phyloP scores from a whole-genome alignment of 2,113 vertebrate genomes.

The Hyperoodon ampullatus region DNA sequence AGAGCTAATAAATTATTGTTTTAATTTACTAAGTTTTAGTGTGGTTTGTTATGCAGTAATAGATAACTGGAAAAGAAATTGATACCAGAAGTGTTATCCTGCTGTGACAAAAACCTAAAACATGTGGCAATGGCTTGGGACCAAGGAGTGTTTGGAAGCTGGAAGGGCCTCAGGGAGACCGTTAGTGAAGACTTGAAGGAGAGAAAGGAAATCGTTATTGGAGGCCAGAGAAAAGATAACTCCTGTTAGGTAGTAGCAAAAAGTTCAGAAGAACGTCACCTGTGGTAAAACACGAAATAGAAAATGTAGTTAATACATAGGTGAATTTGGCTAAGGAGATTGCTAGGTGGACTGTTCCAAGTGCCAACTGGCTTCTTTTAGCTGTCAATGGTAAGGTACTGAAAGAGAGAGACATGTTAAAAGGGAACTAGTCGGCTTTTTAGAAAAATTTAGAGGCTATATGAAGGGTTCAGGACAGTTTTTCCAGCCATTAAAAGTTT shows the following conservation, averaged over 20 bases:
- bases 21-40: not conserved
- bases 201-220: not conserved
- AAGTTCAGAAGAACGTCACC: not conserved
- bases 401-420: not conserved
- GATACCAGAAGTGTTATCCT: not conserved
- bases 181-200: not conserved
- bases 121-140: not conserved
- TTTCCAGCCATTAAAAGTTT: conserved; percentile 21
- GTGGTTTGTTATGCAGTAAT: not conserved
- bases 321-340: not conserved
- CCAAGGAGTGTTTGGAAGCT: not conserved
- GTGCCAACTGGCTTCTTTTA: not conserved
- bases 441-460: not conserved
- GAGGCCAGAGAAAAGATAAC: not conserved
- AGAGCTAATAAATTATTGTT: not conserved
- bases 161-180: not conserved
- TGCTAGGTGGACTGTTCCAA: not conserved
- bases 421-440: not conserved
- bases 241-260: not conserved
- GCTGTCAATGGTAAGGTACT: not conserved
- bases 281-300: conserved; percentile 2
- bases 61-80: not conserved
- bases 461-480: not conserved
- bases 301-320: not conserved
- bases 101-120: conserved; percentile 11